Evolutionary conservation across 2,888 invertebrate genomes (phyloP).

Genomic region (Petrolisthes cinctipes): DNA sequence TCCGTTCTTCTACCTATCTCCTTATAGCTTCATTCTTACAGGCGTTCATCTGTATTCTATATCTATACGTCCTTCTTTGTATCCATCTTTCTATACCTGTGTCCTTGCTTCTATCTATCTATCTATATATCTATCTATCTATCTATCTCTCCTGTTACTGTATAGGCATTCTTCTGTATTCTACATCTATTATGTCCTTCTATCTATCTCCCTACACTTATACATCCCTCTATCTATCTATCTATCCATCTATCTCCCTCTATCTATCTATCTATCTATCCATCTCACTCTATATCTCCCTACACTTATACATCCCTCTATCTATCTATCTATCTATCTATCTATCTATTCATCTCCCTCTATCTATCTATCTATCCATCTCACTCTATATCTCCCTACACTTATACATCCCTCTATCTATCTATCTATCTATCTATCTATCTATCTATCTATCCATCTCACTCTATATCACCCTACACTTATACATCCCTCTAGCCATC

Average conservation of each 20-base stretch:
- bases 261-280: background rate
- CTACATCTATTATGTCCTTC: background rate
- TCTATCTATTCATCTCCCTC: too few species aligned
- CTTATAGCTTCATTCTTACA: background rate
- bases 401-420: too few species aligned
- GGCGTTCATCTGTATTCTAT: too few species aligned
- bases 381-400: too few species aligned
- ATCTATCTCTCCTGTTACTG: background rate
- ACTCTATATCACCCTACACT: too few species aligned
- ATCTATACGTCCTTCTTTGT: background rate
- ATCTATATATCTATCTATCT: background rate
- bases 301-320: background rate
- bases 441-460: too few species aligned
- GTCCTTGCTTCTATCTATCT: background rate
- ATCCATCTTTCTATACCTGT: background rate
- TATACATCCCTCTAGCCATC: too few species aligned
- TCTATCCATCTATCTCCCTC: background rate
- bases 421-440: too few species aligned
- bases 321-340: background rate
- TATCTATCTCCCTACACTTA: background rate
- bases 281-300: background rate
- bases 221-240: background rate
- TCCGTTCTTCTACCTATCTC: background rate
- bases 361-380: too few species aligned
- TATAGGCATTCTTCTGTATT: background rate